Conservation (phyloP, 2,888 invertebrate species). For the Papilio protenor region DNA sequence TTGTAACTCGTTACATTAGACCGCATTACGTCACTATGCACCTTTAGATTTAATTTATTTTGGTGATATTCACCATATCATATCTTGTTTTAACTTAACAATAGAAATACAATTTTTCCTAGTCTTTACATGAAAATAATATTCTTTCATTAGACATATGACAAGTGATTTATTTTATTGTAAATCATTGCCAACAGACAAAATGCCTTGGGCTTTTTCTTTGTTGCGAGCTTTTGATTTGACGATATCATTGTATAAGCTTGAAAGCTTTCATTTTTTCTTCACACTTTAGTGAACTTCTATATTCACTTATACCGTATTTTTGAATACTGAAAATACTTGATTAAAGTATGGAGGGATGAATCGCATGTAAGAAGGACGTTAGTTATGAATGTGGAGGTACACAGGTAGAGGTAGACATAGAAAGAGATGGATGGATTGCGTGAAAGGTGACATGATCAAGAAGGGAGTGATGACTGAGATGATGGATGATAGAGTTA, state of each 20-base stretch:
- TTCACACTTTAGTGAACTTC: neutral
- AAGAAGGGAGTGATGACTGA: too few relatives aligned
- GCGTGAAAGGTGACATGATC: too few relatives aligned
- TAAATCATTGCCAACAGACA: slow-evolving; percentile 4
- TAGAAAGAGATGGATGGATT: too few relatives aligned
- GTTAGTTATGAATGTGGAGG: too few relatives aligned
- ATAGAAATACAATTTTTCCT: neutral
- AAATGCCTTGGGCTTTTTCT: neutral
- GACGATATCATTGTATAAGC: neutral
- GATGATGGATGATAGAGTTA: too few relatives aligned
- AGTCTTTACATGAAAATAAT: neutral
- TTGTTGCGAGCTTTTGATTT: slow-evolving; percentile 17
- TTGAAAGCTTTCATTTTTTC: neutral
- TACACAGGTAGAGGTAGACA: too few relatives aligned
- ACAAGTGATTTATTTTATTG: slow-evolving; percentile 24
- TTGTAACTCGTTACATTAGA: too few relatives aligned
- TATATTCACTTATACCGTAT: neutral
- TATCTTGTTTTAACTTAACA: neutral
- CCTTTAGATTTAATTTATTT: neutral
- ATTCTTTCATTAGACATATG: slow-evolving; percentile 9
- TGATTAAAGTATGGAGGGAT: neutral
- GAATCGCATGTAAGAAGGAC: too few relatives aligned
- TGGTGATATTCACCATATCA: neutral
- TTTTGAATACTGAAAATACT: neutral
- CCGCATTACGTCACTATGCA: too few relatives aligned